phyloP scores from a whole-genome alignment of 1,140 invertebrate genomes.

The Drosophila tristis region DNA sequence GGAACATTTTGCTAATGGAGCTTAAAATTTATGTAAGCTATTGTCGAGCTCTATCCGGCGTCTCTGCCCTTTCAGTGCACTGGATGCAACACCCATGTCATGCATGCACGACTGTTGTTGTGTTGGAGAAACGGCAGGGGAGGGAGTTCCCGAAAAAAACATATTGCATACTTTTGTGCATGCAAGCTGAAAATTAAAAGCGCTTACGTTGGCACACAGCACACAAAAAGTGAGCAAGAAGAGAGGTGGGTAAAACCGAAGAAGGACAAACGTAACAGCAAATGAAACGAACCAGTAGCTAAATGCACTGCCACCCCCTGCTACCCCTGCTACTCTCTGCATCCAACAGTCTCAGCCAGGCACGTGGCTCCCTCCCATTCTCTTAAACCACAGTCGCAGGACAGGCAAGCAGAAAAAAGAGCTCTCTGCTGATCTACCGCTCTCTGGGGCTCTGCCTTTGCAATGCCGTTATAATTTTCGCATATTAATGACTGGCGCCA shows the following conservation, averaged over 20 bases:
- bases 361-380: background rate
- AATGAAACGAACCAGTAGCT: conserved; percentile 57
- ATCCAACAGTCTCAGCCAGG: background rate
- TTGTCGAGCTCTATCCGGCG: conserved; percentile 53
- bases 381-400: conserved; percentile 11
- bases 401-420: conserved; percentile 1
- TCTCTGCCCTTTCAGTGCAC: too few species aligned
- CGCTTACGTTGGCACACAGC: conserved; percentile 67
- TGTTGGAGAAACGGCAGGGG: background rate
- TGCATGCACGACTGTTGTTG: conserved; percentile 75
- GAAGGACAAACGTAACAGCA: conserved; percentile 45
- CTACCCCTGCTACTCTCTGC: background rate
- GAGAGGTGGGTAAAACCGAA: conserved; percentile 20
- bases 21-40: conserved; percentile 82
- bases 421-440: background rate
- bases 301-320: conserved; percentile 32
- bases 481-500: conserved; percentile 53
- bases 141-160: conserved; percentile 44
- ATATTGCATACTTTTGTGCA: conserved; percentile 82
- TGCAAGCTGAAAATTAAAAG: conserved; percentile 83
- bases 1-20: conserved; percentile 81
- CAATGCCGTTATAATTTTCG: conserved; percentile 49
- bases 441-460: too few species aligned
- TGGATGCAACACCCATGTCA: conserved; percentile 46
- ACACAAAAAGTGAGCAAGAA: background rate